Evolutionary conservation across 64 coral and sea anemone species (phyloP).

Genomic region (Porites australiensis): DNA sequence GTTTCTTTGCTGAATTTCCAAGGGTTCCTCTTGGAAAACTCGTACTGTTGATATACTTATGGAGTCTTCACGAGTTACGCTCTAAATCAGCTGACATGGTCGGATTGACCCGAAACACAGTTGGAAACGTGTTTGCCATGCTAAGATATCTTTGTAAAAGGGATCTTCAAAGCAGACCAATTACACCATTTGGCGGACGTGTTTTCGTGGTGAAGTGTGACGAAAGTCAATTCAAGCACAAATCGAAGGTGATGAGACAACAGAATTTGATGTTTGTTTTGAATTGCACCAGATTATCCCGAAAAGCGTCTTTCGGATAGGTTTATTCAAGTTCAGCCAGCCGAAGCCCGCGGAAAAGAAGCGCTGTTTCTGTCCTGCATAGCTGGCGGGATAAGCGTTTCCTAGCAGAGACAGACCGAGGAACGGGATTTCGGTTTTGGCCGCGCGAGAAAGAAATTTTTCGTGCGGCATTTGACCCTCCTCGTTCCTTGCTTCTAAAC

Average conservation of each 20-base stretch:
- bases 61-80: neutral
- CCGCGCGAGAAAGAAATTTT: neutral
- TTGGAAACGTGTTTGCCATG: neutral
- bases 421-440: neutral
- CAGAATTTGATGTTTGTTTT: neutral
- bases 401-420: neutral
- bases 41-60: constrained; percentile 3
- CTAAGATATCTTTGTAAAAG: neutral
- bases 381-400: neutral
- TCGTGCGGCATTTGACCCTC: neutral
- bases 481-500: too few species aligned
- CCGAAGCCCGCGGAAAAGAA: neutral
- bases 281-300: neutral
- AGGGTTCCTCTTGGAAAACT: constrained; percentile 3
- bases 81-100: neutral
- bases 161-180: constrained; percentile 12
- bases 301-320: neutral
- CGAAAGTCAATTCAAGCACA: constrained; percentile 51
- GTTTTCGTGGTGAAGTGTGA: constrained; percentile 15
- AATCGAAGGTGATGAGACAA: constrained; percentile 19
- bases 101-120: constrained; percentile 3
- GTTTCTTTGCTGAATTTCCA: constrained; percentile 30
- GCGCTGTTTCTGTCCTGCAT: neutral
- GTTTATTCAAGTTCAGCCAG: neutral
- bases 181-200: constrained; percentile 16